These are phyloP conservation scores for Saccostrea glomerata DNA, from an alignment of 1,140 invertebrate genomes.

Conservation along the genomic window DNA sequence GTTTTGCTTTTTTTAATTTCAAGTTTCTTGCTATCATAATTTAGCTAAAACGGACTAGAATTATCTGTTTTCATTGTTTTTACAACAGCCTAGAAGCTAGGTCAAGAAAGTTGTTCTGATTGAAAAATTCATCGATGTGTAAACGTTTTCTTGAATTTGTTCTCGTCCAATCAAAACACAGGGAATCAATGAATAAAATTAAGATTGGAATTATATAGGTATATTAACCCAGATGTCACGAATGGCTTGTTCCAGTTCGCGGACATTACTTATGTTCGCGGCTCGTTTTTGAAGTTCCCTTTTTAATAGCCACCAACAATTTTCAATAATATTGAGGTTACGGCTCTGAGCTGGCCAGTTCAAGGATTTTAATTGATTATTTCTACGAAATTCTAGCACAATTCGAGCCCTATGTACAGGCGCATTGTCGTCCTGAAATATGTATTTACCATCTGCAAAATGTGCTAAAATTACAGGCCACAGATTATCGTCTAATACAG, in stretches of 20 bases:
- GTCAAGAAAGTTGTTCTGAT: too few relatives aligned
- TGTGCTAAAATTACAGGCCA: not conserved
- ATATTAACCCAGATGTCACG: not conserved
- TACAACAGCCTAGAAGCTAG: too few relatives aligned
- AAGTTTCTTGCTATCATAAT: too few relatives aligned
- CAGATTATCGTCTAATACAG: not conserved
- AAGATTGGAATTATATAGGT: not conserved
- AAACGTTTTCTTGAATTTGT: too few relatives aligned
- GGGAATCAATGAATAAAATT: too few relatives aligned
- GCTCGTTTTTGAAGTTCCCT: not conserved
- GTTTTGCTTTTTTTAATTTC: too few relatives aligned
- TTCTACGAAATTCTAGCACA: not conserved
- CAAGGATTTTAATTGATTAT: not conserved
- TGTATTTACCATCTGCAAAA: not conserved
- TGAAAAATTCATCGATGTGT: too few relatives aligned
- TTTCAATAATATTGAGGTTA: constrained; percentile 44
- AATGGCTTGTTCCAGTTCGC: not conserved
- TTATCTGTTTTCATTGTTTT: too few relatives aligned
- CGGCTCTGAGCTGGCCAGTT: constrained; percentile 21
- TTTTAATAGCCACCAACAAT: constrained; percentile 22
- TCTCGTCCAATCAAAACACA: too few relatives aligned
- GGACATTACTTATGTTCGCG: not conserved
- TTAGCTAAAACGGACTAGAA: too few relatives aligned
- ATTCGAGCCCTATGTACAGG: constrained; percentile 17
- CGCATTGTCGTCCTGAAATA: constrained; percentile 36